Percentiles rank a stretch among this genome's conserved stretches.
Conservation (phyloP, 2,797 vertebrate genomes). For the Capromys pilorides region DNA sequence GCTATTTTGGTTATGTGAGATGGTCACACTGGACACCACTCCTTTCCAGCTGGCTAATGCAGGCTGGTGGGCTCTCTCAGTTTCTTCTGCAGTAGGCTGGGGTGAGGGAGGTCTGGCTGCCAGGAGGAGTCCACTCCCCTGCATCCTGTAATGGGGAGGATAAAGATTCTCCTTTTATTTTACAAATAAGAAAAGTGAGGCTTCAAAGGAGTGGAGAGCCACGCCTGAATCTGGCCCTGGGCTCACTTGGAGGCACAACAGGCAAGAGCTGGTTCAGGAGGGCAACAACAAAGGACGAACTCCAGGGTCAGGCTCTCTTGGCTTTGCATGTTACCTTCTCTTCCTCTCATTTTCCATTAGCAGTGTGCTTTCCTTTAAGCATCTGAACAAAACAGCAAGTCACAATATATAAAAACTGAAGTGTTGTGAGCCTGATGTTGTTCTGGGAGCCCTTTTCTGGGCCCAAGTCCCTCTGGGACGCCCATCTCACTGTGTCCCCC, state of each 20-base stretch:
- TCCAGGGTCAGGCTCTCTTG: not conserved
- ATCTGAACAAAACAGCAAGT: not conserved
- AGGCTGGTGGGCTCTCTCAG: not conserved
- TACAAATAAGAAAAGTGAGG: not conserved
- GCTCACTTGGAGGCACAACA: not conserved
- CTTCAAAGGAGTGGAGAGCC: not conserved
- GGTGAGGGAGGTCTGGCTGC: not conserved
- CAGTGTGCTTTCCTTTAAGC: not conserved
- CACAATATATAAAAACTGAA: not conserved
- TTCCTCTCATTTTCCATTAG: not conserved
- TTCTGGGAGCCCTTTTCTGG: not conserved
- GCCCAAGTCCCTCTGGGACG: not conserved
- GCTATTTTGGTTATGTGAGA: not conserved
- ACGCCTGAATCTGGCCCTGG: not conserved
- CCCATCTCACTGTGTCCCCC: not conserved
- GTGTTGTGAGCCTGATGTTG: not conserved
- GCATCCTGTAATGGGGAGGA: not conserved
- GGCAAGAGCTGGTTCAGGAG: not conserved
- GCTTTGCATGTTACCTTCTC: rapidly evolving
- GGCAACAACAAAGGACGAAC: not conserved
- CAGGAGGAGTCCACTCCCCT: not conserved
- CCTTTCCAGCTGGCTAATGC: not conserved
- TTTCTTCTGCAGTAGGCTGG: constrained; percentile 18
- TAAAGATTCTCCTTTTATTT: not conserved
- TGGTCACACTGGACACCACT: not conserved